Evolutionary conservation across 2,113 vertebrate genomes (phyloP), one percentile per base, ranked within the genome.

Genomic region (Catharus fuscescens): DNA sequence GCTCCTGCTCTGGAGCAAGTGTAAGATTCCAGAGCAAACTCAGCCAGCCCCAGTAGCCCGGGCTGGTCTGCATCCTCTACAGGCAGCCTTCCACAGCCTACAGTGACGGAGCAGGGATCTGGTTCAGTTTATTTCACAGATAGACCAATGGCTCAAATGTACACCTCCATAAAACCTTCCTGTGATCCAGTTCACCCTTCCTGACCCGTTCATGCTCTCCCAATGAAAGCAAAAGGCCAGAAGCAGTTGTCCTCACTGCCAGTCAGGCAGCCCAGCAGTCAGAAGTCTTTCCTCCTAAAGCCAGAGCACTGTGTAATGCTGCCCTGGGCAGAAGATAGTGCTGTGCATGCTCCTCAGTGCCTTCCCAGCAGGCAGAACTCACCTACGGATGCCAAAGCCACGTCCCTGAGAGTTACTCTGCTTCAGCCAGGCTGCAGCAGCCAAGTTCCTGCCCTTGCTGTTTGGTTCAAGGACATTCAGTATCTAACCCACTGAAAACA

Each of bases 101-200:
- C 4, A 32, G 74, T 2, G 3, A 5, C 0, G 0, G 3, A 65
- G 23, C 4, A 12, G 48, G 62, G 21, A 90, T 92, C 32, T 45
- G 50, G 42, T 90, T 93, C 65, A 21, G 29, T 97, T 96, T 96
- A 95, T 96, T 96, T 97, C 88, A 93, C 79, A 95, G 64, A 90
- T 29, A 70, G 3, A 88, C 44, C 82, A 86, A 80, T 77, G 32
- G 79, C 82, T 90, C 86, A 85, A 96, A 82, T 73, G 26, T 93
- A 94, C 79, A 94, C 42, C 50, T 83, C 79, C 50, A n/a, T 38
- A 72, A 93, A 80, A 80, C 66, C 42, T 80, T 93, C 26, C 66
- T 67, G 62, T 61, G 50, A 57, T 90, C 90, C 88, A 86, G 50
- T 77, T 94, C 45, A 90, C 82, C 69, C 14, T 69, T 82, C 50